Base-by-base conservation (phyloP, 2,888 invertebrate genomes). In the Sicus ferrugineus region DNA sequence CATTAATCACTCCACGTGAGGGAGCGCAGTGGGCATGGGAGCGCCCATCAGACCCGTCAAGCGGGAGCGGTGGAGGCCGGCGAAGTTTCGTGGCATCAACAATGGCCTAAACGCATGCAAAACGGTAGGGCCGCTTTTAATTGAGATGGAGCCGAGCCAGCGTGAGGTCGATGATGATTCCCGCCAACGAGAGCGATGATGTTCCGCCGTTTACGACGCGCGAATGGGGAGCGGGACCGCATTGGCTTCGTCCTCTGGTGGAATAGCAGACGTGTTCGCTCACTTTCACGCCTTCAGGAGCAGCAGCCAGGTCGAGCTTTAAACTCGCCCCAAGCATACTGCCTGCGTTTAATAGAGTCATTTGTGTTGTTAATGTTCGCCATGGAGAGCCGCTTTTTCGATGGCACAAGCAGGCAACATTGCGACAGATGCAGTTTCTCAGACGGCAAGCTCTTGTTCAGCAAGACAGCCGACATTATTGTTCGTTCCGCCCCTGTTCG, bases 1-100 rank as follows among this genome's bases (percentile, higher is more conserved):
- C 82, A 83, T 83, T 82, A 83, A 83, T 83, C 83, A 83, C 83
- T 80, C 83, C 82, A 81, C 83, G 82, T 81, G 83, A 82, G 80
- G 30, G 30, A 48, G 31, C 19, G 46, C n/a, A 46, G 14, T n/a
- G 21, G 67, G 19, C 30, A 31, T 31, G 21, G 46, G 59, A 58
- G 46, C 42, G 58, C 9, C 9, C n/a, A 28, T 19, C n/a, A 31
- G n/a, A n/a, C n/a, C n/a, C n/a, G n/a, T 23, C 28, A 31, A 48
- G 30, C 6, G 59, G n/a, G 6, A 23, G 16, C 21, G 61, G 7
- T 61, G 19, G 48, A 64, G n/a, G 26, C 26, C 6, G 16, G 64
- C 19, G 50, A 31, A 50, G 50, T 48, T 66, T 42, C 23, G 46
- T 58, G 46, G 21, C 58, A 30, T 31, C 38, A 59, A 48, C 67